phyloP scores from a whole-genome alignment of 1,140 invertebrate genomes.

The Neuroterus valhalla region DNA sequence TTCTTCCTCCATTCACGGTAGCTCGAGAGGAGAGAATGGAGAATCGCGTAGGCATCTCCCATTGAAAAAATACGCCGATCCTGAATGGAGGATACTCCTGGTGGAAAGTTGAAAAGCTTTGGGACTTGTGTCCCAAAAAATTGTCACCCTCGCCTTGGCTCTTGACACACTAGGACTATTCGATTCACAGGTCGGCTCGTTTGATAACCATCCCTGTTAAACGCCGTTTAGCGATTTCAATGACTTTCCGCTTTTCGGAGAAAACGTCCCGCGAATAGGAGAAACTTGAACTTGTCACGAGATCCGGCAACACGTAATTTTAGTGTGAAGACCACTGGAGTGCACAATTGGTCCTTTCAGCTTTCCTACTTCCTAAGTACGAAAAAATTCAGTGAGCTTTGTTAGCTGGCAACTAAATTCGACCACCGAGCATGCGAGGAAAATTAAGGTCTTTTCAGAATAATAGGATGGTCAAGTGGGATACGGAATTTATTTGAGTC shows the following conservation, averaged over 20 bases:
- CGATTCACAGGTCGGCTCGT: constrained; percentile 53
- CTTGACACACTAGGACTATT: neutral
- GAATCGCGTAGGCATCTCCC: constrained; percentile 41
- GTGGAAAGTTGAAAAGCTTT: constrained; percentile 44
- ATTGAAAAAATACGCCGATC: constrained; percentile 46
- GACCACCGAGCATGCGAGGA: constrained; percentile 28
- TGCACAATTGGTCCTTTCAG: constrained; percentile 10
- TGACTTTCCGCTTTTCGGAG: constrained; percentile 49
- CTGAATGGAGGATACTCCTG: constrained; percentile 50
- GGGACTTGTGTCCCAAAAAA: constrained; percentile 47
- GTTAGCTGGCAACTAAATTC: neutral
- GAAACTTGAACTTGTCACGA: constrained; percentile 24
- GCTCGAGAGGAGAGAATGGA: constrained; percentile 39
- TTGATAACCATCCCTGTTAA: constrained; percentile 57
- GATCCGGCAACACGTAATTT: constrained; percentile 27
- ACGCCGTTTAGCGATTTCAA: constrained; percentile 60
- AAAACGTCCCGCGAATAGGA: constrained; percentile 33
- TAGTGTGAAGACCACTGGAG: constrained; percentile 7
- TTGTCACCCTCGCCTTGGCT: constrained; percentile 45
- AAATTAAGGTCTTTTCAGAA: neutral
- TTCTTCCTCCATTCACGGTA: constrained; percentile 51
- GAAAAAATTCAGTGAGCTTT: constrained; percentile 9
- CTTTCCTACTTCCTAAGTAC: neutral
- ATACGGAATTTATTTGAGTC: constrained; percentile 5
- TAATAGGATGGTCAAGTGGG: neutral